phyloP scores from a whole-genome alignment of 2,888 invertebrate species.

The Galerucella pusilla region DNA sequence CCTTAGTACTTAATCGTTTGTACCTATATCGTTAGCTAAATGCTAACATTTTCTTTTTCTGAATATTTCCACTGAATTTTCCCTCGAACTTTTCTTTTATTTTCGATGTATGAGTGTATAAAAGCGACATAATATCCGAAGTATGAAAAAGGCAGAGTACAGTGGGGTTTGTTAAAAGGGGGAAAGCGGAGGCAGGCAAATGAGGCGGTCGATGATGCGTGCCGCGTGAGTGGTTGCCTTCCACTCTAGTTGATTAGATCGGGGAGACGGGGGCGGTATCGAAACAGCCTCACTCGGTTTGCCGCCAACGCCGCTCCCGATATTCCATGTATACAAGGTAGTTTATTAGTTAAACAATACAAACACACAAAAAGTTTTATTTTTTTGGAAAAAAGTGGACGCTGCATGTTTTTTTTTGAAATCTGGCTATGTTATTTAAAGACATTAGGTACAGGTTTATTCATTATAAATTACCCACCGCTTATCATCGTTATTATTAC shows the following conservation, averaged over 20 bases:
- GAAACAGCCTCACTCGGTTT: slow-evolving; percentile 39
- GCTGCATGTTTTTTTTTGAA: no score
- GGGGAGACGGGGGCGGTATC: slow-evolving; percentile 49
- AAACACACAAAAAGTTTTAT: not conserved
- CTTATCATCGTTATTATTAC: no score
- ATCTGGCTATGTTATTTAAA: no score
- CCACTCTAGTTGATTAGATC: slow-evolving; percentile 55
- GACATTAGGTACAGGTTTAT: no score
- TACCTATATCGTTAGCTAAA: no score
- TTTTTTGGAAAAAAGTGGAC: no score
- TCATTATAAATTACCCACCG: no score
- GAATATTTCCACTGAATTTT: not conserved
- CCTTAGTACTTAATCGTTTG: no score
- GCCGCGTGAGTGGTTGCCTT: slow-evolving; percentile 49
- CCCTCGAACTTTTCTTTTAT: not conserved
- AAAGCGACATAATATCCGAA: slow-evolving; percentile 23
- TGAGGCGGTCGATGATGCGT: slow-evolving; percentile 57
- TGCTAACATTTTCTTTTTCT: not conserved
- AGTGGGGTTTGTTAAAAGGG: slow-evolving; percentile 7
- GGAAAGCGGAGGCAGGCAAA: slow-evolving; percentile 50
- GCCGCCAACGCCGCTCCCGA: slow-evolving; percentile 47
- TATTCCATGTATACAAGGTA: slow-evolving; percentile 17
- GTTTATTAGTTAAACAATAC: not conserved
- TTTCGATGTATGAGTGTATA: slow-evolving; percentile 9
- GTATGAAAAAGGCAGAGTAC: slow-evolving; percentile 27